Evolutionary conservation across 2,797 vertebrate species (phyloP).

Genomic region (Scolopax bukidnonensis): DNA sequence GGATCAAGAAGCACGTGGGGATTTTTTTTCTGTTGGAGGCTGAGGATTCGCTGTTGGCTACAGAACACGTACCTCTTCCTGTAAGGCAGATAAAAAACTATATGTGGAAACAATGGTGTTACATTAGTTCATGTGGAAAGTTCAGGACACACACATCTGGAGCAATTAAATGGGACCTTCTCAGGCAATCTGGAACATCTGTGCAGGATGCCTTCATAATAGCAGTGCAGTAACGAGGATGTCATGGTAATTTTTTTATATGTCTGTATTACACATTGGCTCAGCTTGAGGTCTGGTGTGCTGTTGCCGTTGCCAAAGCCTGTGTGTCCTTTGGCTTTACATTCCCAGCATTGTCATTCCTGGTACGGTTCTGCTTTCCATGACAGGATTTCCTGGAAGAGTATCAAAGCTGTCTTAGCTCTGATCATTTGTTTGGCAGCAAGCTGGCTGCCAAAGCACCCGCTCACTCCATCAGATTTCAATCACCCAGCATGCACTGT

Average conservation of each 20-base stretch:
- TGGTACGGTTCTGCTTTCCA: slow-evolving; percentile 20
- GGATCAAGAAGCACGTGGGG: neutral
- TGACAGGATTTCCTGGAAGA: slow-evolving; percentile 46
- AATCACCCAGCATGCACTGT: neutral
- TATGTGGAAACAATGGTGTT: neutral
- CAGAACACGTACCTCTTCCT: neutral
- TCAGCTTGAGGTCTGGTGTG: neutral
- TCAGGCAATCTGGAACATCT: neutral
- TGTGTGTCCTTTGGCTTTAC: neutral
- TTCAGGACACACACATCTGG: neutral
- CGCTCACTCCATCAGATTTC: neutral
- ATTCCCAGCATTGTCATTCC: slow-evolving; percentile 18
- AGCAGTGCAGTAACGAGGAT: neutral
- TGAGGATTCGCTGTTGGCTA: neutral
- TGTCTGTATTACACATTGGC: neutral
- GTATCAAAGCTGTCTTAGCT: slow-evolving; percentile 11
- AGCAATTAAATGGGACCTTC: neutral
- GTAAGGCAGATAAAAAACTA: neutral
- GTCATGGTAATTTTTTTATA: neutral
- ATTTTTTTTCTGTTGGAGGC: neutral
- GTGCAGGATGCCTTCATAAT: neutral
- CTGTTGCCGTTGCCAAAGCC: neutral
- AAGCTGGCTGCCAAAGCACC: neutral
- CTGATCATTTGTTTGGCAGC: neutral
- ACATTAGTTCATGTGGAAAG: neutral